Evolutionary conservation across 2,888 invertebrate genomes (phyloP), one percentile per base, ranked within the genome.

Genomic region (Caprella mutica): DNA sequence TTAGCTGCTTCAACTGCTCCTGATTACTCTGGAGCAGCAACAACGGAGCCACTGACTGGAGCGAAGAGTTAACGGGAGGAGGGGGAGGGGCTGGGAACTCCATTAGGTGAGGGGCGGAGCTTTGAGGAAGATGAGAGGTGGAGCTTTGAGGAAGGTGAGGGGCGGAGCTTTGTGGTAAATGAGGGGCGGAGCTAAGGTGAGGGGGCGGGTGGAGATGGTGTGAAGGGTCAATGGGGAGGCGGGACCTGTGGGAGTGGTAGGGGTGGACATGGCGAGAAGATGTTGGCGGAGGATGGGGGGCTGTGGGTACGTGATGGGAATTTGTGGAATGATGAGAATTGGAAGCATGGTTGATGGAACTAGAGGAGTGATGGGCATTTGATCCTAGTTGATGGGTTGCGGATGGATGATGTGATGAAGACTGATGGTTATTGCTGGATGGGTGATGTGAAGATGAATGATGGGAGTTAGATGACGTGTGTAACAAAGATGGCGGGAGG

Each of bases 161-260:
- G 56, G 27, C 55, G 57, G 23, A 58, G 39, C 48, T 53, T 40
- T 60, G 59, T 21, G 64, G 27, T 39, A 58, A 55, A 43, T 52
- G 52, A 35, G 56, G 44, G 19, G 50, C 48, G 9, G 60, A 35
- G 33, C 54, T 27, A 40, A 52, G 58, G 30, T 57, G 55, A 33
- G 58, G 58, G n/a, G 58, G 56, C 30, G 56, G 61, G 26, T 58
- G 59, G 19, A 52, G 43, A 46, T 35, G 53, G 24, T 52, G 56
- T 14, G 55, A 29, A n/a, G 62, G 54, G 30, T 61, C 55, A 29
- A 63, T 62, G 14, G 58, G 54, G 23, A 58, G 60, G 26, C 65
- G 59, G 38, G 59, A 60, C n/a, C 65, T 58, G 56, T 65, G 65
- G 43, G 65, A 55, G 53, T 62, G 65, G 58, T 65, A 58, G 26